These are phyloP conservation scores for Melanotaenia nigrans DNA, from an alignment of 2,797 vertebrate species.

Conservation along the genomic window DNA sequence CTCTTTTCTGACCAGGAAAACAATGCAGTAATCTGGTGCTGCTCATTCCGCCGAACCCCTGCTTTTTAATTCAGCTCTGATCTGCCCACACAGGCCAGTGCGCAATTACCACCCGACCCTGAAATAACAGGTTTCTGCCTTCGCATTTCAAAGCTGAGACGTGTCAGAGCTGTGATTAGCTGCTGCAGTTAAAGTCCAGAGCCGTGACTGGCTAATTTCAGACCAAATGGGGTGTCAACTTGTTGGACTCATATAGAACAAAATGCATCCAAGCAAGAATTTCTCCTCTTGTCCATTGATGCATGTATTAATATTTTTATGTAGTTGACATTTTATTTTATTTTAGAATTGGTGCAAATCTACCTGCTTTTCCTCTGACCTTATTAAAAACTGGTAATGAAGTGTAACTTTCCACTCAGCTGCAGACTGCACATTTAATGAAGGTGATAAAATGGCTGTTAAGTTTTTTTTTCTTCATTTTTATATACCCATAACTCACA, in stretches of 20 bases:
- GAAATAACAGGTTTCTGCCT: slow-evolving; percentile 52
- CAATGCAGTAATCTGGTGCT: slow-evolving; percentile 16
- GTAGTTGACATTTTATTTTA: background rate
- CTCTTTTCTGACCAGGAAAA: background rate
- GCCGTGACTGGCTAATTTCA: slow-evolving; percentile 45
- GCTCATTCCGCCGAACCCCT: background rate
- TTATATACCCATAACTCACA: background rate
- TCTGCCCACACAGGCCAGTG: slow-evolving; percentile 37
- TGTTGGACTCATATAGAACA: background rate
- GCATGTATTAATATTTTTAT: background rate
- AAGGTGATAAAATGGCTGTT: background rate
- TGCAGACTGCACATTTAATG: slow-evolving; percentile 1
- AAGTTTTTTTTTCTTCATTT: background rate
- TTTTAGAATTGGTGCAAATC: background rate
- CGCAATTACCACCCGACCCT: slow-evolving; percentile 41
- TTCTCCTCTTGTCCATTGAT: background rate
- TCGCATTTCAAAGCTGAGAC: slow-evolving; percentile 28
- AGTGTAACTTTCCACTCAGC: background rate
- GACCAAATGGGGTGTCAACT: slow-evolving; percentile 6
- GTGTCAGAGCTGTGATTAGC: slow-evolving; percentile 41
- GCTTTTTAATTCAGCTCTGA: slow-evolving; percentile 34
- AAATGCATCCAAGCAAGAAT: background rate
- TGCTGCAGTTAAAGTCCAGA: slow-evolving; percentile 21
- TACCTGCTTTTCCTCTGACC: background rate
- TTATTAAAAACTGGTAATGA: background rate